Percentiles rank a stretch among this genome's conserved stretches.
phyloP scores from a whole-genome alignment of 2,888 invertebrate genomes.

The Apotomis betuletana region DNA sequence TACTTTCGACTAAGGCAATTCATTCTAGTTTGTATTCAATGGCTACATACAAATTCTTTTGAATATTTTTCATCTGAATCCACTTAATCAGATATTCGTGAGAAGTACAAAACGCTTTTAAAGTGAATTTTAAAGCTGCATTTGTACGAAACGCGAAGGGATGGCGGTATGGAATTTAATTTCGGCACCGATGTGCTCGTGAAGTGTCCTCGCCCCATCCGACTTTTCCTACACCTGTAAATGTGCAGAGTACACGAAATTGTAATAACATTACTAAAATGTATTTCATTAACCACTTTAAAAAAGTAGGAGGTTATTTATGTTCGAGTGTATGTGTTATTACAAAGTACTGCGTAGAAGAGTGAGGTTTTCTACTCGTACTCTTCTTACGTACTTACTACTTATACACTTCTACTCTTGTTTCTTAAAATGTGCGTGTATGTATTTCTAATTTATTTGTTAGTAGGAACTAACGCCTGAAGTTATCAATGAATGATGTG shows the following conservation, averaged over 20 bases:
- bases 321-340: background rate
- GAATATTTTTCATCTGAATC: too few relatives aligned
- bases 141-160: slow-evolving; percentile 53
- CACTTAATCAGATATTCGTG: too few relatives aligned
- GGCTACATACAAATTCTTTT: too few relatives aligned
- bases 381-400: too few relatives aligned
- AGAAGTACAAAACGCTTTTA: slow-evolving; percentile 53
- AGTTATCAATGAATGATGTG: too few relatives aligned
- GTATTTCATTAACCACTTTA: slow-evolving; percentile 7
- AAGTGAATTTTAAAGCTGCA: slow-evolving; percentile 59
- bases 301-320: too few relatives aligned
- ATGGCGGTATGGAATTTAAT: slow-evolving; percentile 64
- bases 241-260: slow-evolving; percentile 17
- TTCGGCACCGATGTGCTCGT: slow-evolving; percentile 48
- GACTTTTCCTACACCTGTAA: slow-evolving; percentile 35
- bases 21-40: too few relatives aligned
- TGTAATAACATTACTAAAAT: slow-evolving; percentile 34
- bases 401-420: too few relatives aligned
- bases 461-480: too few relatives aligned
- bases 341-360: background rate
- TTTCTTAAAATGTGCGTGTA: too few relatives aligned
- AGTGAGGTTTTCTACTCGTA: background rate
- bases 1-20: too few relatives aligned
- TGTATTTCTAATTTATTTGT: too few relatives aligned
- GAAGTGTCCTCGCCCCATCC: slow-evolving; percentile 39